Base-by-base conservation (phyloP, 1,140 invertebrate species). In the Trichomalopsis sarcophagae region DNA sequence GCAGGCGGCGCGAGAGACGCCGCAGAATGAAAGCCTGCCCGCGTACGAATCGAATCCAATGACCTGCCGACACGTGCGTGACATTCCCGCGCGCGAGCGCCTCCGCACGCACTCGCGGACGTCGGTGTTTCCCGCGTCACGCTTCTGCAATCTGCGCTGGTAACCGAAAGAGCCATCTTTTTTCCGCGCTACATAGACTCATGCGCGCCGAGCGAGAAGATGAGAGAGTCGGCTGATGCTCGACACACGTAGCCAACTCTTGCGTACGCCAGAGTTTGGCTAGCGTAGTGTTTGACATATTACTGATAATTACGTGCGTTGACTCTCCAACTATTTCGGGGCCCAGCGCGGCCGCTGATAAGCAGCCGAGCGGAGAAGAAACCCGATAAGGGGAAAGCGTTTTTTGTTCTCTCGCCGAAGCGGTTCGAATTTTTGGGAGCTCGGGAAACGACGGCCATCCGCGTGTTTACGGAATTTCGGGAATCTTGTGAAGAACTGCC, bases 21-120 rank as follows among this genome's bases (percentile, higher is more conserved):
- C 47, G 33, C 33, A 30, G 23, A 71, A 71, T 69, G 50, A 55
- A 17, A 55, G 11, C 27, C 14, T 6, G 4, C 71, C 21, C 7
- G 10, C 33, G 33, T 30, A 21, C 10, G 30, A 76, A 23, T 40
- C 21, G 66, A 79, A 84, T 84, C 66, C 75, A 84, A 84, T 79
- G 76, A 84, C 66, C 82, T 79, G 68, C n/a, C 47, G 76, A 84
- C 82, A 84, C 82, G 82, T 84, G 82, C 68, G 27, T 55, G 76
- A 55, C 36, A 62, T 84, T 84, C 76, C 76, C 82, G 36, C 82
- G 68, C 76, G 1, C 71, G 14, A 13, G 36, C 36, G 76, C 47
- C 27, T 44, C 40, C 14, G 78, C 50, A 50, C 9, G 23, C 21
- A 14, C 27, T 9, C 33, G 30, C 30, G 23, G 27, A n/a, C 47